Evolutionary conservation across 2,888 invertebrate species (phyloP).

Genomic region (Pseudococcus longispinus): DNA sequence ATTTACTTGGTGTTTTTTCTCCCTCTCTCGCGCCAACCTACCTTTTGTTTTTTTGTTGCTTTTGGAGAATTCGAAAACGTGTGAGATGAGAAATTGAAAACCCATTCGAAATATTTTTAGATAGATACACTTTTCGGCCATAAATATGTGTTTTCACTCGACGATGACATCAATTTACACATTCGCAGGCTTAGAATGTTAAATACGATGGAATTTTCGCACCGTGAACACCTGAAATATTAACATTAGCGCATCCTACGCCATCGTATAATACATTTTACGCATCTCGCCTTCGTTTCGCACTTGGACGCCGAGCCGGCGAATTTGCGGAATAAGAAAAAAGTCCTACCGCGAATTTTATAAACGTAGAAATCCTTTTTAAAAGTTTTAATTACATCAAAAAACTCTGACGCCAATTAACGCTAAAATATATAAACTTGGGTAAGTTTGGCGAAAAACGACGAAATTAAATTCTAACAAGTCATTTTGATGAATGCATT

Average conservation of each 20-base stretch:
- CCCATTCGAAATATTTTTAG: neutral
- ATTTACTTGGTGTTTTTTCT: neutral
- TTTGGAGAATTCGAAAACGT: neutral
- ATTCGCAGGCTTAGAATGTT: neutral
- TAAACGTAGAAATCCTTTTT: neutral
- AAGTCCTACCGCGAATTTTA: slow-evolving; percentile 5
- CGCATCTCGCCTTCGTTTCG: neutral
- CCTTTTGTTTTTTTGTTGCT: neutral
- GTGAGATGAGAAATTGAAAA: neutral
- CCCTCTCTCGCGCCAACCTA: neutral
- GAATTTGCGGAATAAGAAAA: neutral
- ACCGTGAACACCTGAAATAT: neutral
- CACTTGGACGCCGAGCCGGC: neutral
- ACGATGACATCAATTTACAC: neutral
- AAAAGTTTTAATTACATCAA: slow-evolving; percentile 44
- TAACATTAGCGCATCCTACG: neutral
- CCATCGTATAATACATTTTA: neutral
- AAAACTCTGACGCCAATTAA: slow-evolving; percentile 40
- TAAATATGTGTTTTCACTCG: neutral
- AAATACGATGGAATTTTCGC: neutral
- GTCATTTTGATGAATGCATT: slow-evolving; percentile 53
- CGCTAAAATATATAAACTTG: slow-evolving; percentile 33
- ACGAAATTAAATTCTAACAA: slow-evolving; percentile 48
- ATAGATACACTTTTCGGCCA: neutral
- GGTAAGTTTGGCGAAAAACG: slow-evolving; percentile 41